These are phyloP conservation scores for Butastur rufipennis DNA, from an alignment of 2,113 vertebrate genomes.

Conservation along the genomic window DNA sequence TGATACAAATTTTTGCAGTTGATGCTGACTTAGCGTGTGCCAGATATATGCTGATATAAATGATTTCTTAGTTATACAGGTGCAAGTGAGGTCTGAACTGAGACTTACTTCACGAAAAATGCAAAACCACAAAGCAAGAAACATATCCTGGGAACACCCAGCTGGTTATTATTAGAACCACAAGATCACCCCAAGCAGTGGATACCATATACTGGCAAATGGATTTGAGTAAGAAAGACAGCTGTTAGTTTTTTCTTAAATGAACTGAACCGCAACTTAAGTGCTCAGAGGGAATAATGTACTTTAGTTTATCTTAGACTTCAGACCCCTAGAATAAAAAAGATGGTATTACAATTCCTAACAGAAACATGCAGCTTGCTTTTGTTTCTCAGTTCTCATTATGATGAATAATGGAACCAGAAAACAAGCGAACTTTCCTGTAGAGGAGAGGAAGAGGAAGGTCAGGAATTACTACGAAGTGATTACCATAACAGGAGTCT, in stretches of 20 bases:
- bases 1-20: fast-evolving
- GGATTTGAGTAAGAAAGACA: neutral
- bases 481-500: constrained; percentile 94
- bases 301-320: neutral
- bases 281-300: neutral
- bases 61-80: neutral
- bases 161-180: neutral
- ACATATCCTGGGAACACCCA: neutral
- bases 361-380: neutral
- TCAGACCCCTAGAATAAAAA: neutral
- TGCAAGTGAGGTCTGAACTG: neutral
- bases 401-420: neutral
- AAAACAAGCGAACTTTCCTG: neutral
- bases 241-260: neutral
- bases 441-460: neutral
- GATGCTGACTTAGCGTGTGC: neutral
- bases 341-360: neutral
- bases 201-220: neutral
- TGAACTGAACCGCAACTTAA: neutral
- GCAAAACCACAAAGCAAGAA: neutral
- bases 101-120: neutral
- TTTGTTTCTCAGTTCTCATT: neutral
- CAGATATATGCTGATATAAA: neutral
- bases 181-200: neutral
- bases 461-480: neutral